Evolutionary conservation across 2,113 vertebrate species (phyloP).

Genomic region (Serilophus lunatus): DNA sequence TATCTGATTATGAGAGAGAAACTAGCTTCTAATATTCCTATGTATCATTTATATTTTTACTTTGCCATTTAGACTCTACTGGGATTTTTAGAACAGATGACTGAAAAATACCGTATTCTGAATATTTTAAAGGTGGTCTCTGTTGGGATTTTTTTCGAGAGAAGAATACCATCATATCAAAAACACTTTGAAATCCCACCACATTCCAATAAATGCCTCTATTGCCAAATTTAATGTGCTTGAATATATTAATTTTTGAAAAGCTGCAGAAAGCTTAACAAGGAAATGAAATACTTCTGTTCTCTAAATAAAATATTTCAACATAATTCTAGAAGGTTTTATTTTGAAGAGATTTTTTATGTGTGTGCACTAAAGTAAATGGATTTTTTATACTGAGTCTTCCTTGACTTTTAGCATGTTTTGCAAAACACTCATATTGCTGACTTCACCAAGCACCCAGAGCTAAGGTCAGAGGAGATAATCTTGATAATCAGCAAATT

Average conservation of each 20-base stretch:
- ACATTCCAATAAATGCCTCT: not conserved
- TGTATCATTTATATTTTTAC: not conserved
- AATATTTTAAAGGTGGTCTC: not conserved
- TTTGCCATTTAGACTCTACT: not conserved
- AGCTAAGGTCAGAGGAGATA: conserved; percentile 30
- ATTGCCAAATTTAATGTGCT: not conserved
- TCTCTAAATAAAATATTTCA: not conserved
- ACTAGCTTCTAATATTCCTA: not conserved
- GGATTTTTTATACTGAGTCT: conserved; percentile 55
- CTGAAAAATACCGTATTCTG: not conserved
- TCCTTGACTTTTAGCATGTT: not conserved
- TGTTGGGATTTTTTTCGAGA: not conserved
- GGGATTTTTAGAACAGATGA: not conserved
- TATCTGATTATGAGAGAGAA: not conserved
- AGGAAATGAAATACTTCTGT: not conserved
- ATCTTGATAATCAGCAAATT: conserved; percentile 34
- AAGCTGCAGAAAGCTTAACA: not conserved
- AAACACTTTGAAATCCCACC: not conserved
- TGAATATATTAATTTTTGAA: not conserved
- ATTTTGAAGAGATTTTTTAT: not conserved
- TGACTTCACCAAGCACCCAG: conserved; percentile 19
- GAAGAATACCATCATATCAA: not conserved
- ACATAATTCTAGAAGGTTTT: not conserved
- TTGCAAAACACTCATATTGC: conserved; percentile 28
- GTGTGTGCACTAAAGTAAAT: conserved; percentile 42